Conservation (phyloP, 2,113 vertebrate genomes). For the Sphaerodactylus townsendi region DNA sequence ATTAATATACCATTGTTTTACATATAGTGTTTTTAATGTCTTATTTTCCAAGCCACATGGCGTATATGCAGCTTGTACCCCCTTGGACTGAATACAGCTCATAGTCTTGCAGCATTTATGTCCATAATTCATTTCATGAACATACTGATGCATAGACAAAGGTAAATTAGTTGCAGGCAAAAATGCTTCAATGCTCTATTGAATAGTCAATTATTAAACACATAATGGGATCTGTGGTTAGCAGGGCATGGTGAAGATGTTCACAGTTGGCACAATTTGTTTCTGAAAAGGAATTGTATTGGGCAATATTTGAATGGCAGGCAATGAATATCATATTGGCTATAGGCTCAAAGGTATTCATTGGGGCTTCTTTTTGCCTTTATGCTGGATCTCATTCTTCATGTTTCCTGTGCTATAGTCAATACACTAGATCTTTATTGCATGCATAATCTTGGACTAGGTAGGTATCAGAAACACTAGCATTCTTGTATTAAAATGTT, state of each 20-base stretch:
- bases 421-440: constrained; percentile 20
- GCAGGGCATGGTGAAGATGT: constrained; percentile 65
- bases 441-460: constrained; percentile 20
- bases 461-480: constrained; percentile 3
- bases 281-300: constrained; percentile 43
- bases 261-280: constrained; percentile 53
- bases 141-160: constrained; percentile 68
- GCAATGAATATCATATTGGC: constrained; percentile 39
- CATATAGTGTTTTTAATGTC: constrained; percentile 41
- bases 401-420: constrained; percentile 17
- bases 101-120: constrained; percentile 30
- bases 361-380: constrained; percentile 22
- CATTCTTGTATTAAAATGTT: constrained; percentile 1
- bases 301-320: constrained; percentile 45
- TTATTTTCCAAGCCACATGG: constrained; percentile 57
- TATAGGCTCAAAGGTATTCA: constrained; percentile 41
- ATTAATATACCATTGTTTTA: constrained; percentile 70
- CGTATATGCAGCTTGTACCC: constrained; percentile 62
- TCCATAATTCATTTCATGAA: constrained; percentile 70
- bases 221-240: constrained; percentile 69
- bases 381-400: background rate
- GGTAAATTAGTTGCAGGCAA: constrained; percentile 78
- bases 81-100: constrained; percentile 52
- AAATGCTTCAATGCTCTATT: constrained; percentile 74
- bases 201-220: constrained; percentile 81